Percentiles rank a stretch among this genome's conserved stretches.
phyloP scores from a whole-genome alignment of 30 jellyfish, hydroid and myxozoan genomes.

The Sanderia malayensis region DNA sequence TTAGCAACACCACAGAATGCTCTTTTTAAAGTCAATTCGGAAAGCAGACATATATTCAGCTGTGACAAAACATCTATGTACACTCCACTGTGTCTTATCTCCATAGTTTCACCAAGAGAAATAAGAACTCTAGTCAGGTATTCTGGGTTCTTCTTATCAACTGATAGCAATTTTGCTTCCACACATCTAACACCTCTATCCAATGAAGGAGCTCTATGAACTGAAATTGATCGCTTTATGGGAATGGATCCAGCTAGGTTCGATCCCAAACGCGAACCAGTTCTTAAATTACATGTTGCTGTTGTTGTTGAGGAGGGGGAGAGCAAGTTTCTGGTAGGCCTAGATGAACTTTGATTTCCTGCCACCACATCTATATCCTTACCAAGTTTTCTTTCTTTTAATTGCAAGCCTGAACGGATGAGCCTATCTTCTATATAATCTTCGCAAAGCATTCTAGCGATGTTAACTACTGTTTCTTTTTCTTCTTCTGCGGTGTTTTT shows the following conservation, averaged over 20 bases:
- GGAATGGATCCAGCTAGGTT: neutral
- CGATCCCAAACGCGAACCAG: neutral
- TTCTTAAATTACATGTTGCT: neutral
- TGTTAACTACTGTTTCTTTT: slow-evolving; percentile 30
- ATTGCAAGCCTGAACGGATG: slow-evolving; percentile 82
- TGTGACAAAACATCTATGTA: slow-evolving; percentile 78
- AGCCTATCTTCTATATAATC: slow-evolving; percentile 87
- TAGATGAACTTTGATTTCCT: neutral
- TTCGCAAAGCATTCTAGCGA: slow-evolving; percentile 64
- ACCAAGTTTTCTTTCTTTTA: slow-evolving; percentile 69
- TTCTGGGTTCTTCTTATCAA: slow-evolving; percentile 44
- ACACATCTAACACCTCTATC: neutral
- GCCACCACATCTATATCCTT: slow-evolving; percentile 8
- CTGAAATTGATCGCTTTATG: slow-evolving; percentile 1
- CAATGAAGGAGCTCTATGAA: neutral
- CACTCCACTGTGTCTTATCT: slow-evolving; percentile 58
- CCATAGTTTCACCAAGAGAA: slow-evolving; percentile 84
- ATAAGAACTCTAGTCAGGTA: slow-evolving; percentile 60
- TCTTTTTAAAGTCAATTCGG: slow-evolving; percentile 63
- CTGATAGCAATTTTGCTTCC: neutral
- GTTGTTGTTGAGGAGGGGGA: no score
- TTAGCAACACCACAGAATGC: slow-evolving; percentile 70
- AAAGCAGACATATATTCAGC: slow-evolving; percentile 47
- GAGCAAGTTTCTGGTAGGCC: slow-evolving; percentile 1
- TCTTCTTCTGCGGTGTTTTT: neutral